These are phyloP conservation scores for Tauraco hartlaubi DNA, from an alignment of 2,797 vertebrate species.

Conservation along the genomic window DNA sequence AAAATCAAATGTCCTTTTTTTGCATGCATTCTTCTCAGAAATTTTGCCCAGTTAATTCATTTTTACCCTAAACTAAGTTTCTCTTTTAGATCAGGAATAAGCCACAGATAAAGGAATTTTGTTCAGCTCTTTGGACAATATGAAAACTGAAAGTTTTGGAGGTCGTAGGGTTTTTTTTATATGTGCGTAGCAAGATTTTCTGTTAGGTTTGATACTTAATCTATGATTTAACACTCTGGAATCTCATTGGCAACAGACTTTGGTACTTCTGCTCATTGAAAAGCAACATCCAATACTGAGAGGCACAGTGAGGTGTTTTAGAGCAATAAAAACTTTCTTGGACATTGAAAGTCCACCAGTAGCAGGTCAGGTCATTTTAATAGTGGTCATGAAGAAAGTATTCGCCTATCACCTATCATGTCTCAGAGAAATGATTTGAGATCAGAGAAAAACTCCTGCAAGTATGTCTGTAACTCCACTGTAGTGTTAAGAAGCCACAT, in stretches of 20 bases:
- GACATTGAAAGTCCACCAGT: neutral
- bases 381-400: neutral
- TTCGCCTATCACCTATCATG: neutral
- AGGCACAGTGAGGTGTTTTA: neutral
- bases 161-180: accelerated
- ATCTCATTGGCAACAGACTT: neutral
- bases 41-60: neutral
- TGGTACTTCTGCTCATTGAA: neutral
- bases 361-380: neutral
- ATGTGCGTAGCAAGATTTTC: neutral
- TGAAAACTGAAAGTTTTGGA: neutral
- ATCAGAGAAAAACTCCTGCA: neutral
- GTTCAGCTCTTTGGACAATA: neutral
- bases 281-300: neutral
- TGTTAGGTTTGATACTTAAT: neutral
- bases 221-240: neutral
- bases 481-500: neutral
- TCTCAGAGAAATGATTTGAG: neutral
- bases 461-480: neutral
- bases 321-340: neutral
- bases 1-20: neutral
- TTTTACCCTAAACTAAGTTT: neutral
- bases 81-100: neutral
- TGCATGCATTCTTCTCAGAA: neutral
- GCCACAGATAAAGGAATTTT: neutral